phyloP scores from a whole-genome alignment of 2,797 vertebrate species.

The Helostoma temminkii region DNA sequence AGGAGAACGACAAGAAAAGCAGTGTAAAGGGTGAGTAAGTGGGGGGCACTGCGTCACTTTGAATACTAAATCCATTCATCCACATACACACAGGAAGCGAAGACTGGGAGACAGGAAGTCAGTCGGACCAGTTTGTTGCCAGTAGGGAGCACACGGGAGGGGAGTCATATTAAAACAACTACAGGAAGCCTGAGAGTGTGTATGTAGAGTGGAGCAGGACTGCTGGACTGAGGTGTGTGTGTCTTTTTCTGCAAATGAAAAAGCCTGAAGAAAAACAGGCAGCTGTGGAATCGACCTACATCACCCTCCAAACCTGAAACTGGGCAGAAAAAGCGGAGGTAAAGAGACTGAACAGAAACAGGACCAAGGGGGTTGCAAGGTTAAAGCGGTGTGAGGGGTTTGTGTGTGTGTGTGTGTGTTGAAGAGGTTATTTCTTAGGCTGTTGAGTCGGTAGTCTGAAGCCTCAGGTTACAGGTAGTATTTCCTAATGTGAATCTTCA shows the following conservation, averaged over 20 bases:
- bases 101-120: constrained; percentile 80
- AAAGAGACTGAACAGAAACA: constrained; percentile 37
- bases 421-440: background rate
- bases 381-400: background rate
- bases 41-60: constrained; percentile 72
- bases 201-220: constrained; percentile 40
- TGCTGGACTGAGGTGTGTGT: constrained; percentile 31
- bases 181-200: constrained; percentile 68
- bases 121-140: constrained; percentile 64
- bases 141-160: constrained; percentile 65
- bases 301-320: constrained; percentile 54
- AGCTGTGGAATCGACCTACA: constrained; percentile 47
- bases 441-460: constrained; percentile 50
- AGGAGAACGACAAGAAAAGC: constrained; percentile 67
- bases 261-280: constrained; percentile 65
- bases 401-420: background rate
- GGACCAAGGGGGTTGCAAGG: constrained; percentile 50
- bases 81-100: constrained; percentile 81
- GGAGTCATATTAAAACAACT: constrained; percentile 74
- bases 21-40: constrained; percentile 58
- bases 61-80: constrained; percentile 85
- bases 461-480: constrained; percentile 69
- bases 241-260: constrained; percentile 52
- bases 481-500: constrained; percentile 78
- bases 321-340: constrained; percentile 33